Base-by-base conservation (phyloP, 2,888 invertebrate species). In the Drosophila nigricruria region DNA sequence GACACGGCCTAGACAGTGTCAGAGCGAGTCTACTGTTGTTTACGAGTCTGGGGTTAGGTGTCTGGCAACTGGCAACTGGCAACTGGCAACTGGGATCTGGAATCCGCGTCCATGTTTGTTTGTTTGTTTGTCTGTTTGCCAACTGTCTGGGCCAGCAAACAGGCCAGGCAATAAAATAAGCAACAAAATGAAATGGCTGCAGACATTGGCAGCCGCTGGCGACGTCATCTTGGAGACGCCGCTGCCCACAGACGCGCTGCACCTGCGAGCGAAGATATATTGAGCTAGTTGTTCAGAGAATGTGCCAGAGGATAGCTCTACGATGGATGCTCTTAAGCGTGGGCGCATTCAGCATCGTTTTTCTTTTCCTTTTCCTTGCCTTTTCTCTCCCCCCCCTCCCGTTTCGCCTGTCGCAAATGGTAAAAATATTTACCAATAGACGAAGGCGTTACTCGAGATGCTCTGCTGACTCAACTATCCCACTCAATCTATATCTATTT, bases 111-210 rank as follows among this genome's bases (percentile, higher is more conserved):
- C 50, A 58, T 73, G 64, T 73, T 62, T 69, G 64, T 59, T 57
- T 70, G 64, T 58, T 27, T 73, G 77, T 69, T 43, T 43, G 42
- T 42, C 42, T 42, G 43, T 43, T 76, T 82, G 78, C 76, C 75
- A 69, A 69, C 71, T 70, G 81, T 74, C 78, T 82, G 71, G 72
- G 52, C 71, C 65, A 68, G 70, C 70, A 71, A 74, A 63, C 70
- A 63, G 78, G 79, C 58, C 68, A 68, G 88, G 88, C 83, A 85
- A 84, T 88, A 88, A 84, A 84, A 79, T 82, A 85, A 85, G 80
- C 85, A 84, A 75, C 85, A 71, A 85, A 87, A 87, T 88, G 75
- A 84, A 88, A 88, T 85, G 79, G 74, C 78, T 85, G 78, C 88
- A 85, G 88, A 85, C 78, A 63, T 65, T 74, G 70, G 62, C 76